A percentile compares a stretch with the other conserved stretches of the same genome.
These are phyloP conservation scores for Drosophila quadrilineata DNA, from an alignment of 1,140 invertebrate genomes.

Conservation along the genomic window DNA sequence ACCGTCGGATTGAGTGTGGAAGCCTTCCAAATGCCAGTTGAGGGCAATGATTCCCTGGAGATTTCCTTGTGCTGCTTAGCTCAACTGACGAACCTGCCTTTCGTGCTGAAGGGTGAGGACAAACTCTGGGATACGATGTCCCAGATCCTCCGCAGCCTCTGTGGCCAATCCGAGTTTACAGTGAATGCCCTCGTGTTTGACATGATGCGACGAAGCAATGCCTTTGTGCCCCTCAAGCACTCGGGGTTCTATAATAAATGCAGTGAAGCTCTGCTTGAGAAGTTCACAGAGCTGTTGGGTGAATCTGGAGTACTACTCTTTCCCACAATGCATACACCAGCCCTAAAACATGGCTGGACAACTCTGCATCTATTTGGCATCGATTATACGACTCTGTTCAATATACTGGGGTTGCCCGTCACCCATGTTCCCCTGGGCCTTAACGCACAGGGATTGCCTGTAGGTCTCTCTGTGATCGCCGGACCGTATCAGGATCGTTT, in stretches of 20 bases:
- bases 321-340: slow-evolving; percentile 86
- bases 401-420: slow-evolving; percentile 88
- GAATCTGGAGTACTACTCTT: slow-evolving; percentile 89
- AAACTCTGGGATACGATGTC: slow-evolving; percentile 5
- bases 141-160: slow-evolving; percentile 36
- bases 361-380: slow-evolving; percentile 84
- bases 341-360: slow-evolving; percentile 85
- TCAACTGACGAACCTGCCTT: slow-evolving; percentile 33
- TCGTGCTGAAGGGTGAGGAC: slow-evolving; percentile 16
- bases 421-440: slow-evolving; percentile 88
- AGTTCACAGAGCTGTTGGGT: slow-evolving; percentile 81
- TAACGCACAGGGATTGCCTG: slow-evolving; percentile 85
- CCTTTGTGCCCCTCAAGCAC: slow-evolving; percentile 45
- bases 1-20: slow-evolving; percentile 26
- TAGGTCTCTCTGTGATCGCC: slow-evolving; percentile 88
- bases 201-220: slow-evolving; percentile 48
- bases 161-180: slow-evolving; percentile 47
- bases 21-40: too few relatives aligned
- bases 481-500: slow-evolving; percentile 87
- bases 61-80: slow-evolving; percentile 45
- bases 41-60: slow-evolving; percentile 57
- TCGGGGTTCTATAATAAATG: slow-evolving; percentile 41
- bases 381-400: slow-evolving; percentile 88
- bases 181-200: slow-evolving; percentile 63
- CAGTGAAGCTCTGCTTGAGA: slow-evolving; percentile 8